Percentiles rank a stretch among this genome's conserved stretches.
phyloP scores from a whole-genome alignment of 1,140 invertebrate genomes.

The Drosophila fuyamai region DNA sequence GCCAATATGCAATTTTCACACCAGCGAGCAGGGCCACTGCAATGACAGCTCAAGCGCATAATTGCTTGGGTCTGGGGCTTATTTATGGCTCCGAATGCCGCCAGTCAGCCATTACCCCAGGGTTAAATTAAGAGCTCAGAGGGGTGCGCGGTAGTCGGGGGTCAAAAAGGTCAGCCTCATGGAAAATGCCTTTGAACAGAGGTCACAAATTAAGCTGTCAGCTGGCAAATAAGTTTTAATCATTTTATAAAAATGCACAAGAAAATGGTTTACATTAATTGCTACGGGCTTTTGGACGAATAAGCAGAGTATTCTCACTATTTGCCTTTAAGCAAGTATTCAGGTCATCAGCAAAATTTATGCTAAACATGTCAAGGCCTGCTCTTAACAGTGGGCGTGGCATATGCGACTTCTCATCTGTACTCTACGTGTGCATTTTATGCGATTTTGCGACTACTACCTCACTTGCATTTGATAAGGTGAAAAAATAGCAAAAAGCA shows the following conservation, averaged over 20 bases:
- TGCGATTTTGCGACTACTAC: slow-evolving; percentile 40
- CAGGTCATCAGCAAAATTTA: slow-evolving; percentile 39
- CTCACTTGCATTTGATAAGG: slow-evolving; percentile 63
- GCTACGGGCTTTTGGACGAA: slow-evolving; percentile 7
- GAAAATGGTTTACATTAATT: slow-evolving; percentile 55
- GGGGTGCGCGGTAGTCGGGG: background rate
- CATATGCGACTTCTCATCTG: slow-evolving; percentile 14
- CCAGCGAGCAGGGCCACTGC: slow-evolving; percentile 67
- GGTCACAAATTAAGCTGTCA: slow-evolving; percentile 78
- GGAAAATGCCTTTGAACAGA: slow-evolving; percentile 57
- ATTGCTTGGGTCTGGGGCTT: slow-evolving; percentile 67
- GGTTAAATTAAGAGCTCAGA: slow-evolving; percentile 39
- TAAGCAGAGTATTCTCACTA: slow-evolving; percentile 17
- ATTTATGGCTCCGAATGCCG: slow-evolving; percentile 62
- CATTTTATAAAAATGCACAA: slow-evolving; percentile 66
- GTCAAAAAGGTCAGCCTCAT: slow-evolving; percentile 35
- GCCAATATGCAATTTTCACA: slow-evolving; percentile 82
- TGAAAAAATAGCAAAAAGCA: slow-evolving; percentile 20
- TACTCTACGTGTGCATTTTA: slow-evolving; percentile 62
- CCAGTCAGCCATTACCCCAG: slow-evolving; percentile 21
- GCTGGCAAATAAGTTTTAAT: slow-evolving; percentile 75
- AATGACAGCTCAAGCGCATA: slow-evolving; percentile 78
- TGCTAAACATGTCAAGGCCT: slow-evolving; percentile 56
- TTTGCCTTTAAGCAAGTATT: slow-evolving; percentile 23
- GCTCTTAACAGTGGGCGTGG: slow-evolving; percentile 1